Conservation (phyloP, 2,888 invertebrate species). For the Agonopterix arenella region DNA sequence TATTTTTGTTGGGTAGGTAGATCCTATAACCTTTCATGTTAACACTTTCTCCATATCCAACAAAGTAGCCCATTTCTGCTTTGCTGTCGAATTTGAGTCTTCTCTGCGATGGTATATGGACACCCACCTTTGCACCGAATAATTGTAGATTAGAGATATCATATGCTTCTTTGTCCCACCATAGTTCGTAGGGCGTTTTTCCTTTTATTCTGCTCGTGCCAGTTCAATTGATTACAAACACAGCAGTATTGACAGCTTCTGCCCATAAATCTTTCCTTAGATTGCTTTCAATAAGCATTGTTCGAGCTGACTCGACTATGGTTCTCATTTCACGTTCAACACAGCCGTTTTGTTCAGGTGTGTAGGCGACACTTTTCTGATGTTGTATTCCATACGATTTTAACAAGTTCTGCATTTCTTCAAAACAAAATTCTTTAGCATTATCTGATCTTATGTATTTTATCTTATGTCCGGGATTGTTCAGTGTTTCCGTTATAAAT, state of each 20-base stretch:
- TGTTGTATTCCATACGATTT: slow-evolving; percentile 3
- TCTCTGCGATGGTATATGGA: slow-evolving; percentile 5
- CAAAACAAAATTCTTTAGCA: neutral
- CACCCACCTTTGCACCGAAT: slow-evolving; percentile 1
- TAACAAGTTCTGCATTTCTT: neutral
- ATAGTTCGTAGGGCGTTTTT: slow-evolving; percentile 5
- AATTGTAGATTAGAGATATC: slow-evolving; percentile 2
- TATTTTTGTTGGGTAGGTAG: neutral
- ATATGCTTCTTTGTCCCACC: slow-evolving; percentile 3
- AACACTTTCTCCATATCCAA: slow-evolving; percentile 4
- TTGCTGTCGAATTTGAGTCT: slow-evolving; percentile 5
- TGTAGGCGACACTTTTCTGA: slow-evolving; percentile 1
- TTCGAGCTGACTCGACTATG: slow-evolving; percentile 5
- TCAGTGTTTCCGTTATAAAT: no score
- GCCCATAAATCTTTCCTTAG: slow-evolving; percentile 4
- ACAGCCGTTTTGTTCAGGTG: slow-evolving; percentile 6
- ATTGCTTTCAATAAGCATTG: slow-evolving; percentile 2
- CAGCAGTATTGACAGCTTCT: slow-evolving; percentile 3
- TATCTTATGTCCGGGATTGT: no score
- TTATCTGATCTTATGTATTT: no score
- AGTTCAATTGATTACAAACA: neutral
- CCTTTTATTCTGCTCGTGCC: neutral
- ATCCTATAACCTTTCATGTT: slow-evolving; percentile 4
- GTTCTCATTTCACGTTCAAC: slow-evolving; percentile 5
- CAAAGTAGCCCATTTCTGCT: slow-evolving; percentile 2